Percentiles rank a stretch among this genome's conserved stretches.
Conservation (phyloP, 2,888 invertebrate species). For the Lycia hirtaria region DNA sequence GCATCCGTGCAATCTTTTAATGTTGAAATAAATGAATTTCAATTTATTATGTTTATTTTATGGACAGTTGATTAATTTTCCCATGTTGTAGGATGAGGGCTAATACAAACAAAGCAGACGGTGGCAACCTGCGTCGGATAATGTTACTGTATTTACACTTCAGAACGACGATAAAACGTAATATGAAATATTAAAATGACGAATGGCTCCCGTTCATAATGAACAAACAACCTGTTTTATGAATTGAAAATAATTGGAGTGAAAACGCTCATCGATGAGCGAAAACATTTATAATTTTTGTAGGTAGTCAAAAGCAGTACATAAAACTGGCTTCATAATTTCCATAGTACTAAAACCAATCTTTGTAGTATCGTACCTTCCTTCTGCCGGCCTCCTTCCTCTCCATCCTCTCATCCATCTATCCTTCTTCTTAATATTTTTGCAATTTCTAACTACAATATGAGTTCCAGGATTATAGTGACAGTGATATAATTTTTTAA, state of each 20-base stretch:
- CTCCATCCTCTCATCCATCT: too few relatives aligned
- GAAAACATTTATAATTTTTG: constrained; percentile 1
- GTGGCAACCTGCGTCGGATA: constrained; percentile 7
- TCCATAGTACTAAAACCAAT: too few relatives aligned
- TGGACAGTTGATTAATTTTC: constrained; percentile 23
- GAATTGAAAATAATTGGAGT: constrained; percentile 21
- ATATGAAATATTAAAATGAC: constrained; percentile 24
- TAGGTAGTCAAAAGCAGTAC: not conserved
- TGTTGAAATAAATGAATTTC: constrained; percentile 78
- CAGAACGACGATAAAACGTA: constrained; percentile 14
- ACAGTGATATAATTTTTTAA: too few relatives aligned
- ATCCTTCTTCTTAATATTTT: too few relatives aligned
- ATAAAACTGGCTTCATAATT: too few relatives aligned
- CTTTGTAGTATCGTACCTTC: too few relatives aligned
- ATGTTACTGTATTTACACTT: constrained; percentile 19
- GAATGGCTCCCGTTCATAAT: constrained; percentile 20
- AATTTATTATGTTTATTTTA: constrained; percentile 44
- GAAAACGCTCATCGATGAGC: constrained; percentile 1
- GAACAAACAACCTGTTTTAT: constrained; percentile 16
- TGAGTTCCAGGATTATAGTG: too few relatives aligned
- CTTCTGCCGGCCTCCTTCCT: too few relatives aligned
- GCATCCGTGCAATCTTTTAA: constrained; percentile 70
- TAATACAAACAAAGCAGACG: constrained; percentile 12
- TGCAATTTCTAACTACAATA: too few relatives aligned
- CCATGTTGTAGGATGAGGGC: constrained; percentile 18